A percentile compares a stretch with the other conserved stretches of the same genome.
These are phyloP conservation scores for Virgularia gustaviana DNA, from an alignment of 92 coral and sea anemone species.

Conservation along the genomic window DNA sequence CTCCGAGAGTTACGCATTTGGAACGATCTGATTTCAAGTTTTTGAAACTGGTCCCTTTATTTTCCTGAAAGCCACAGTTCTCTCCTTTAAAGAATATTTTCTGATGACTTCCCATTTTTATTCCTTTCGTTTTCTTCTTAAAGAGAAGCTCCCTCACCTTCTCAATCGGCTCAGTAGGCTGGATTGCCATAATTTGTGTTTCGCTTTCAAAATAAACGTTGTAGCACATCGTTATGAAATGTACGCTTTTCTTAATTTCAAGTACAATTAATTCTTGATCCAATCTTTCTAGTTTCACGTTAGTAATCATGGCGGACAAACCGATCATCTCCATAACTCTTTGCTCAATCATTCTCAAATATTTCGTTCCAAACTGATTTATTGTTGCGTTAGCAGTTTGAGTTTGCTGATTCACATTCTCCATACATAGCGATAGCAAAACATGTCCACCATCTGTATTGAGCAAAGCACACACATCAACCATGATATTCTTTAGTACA, in stretches of 20 bases:
- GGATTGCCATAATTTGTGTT: conserved; percentile 15
- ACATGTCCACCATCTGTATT: no score
- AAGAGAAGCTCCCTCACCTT: conserved; percentile 1
- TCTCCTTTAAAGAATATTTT: not conserved
- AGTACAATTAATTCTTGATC: no score
- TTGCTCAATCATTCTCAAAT: no score
- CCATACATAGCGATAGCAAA: no score
- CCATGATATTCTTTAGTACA: no score
- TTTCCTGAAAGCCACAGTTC: conserved; percentile 3
- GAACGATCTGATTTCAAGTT: conserved; percentile 10
- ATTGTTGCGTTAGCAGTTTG: no score
- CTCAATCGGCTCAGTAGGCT: not conserved
- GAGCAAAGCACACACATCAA: no score
- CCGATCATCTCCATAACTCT: no score
- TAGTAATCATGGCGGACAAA: no score
- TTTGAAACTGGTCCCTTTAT: conserved; percentile 28
- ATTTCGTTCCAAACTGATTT: no score
- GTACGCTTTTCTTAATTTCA: not conserved
- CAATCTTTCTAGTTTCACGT: no score
- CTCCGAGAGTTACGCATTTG: conserved; percentile 19
- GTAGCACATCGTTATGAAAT: not conserved
- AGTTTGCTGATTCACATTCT: no score
- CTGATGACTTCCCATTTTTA: conserved; percentile 8
- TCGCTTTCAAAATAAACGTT: conserved; percentile 28
- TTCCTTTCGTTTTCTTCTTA: not conserved